Evolutionary conservation across 2,797 vertebrate genomes (phyloP).

Genomic region (Thaleichthys pacificus): DNA sequence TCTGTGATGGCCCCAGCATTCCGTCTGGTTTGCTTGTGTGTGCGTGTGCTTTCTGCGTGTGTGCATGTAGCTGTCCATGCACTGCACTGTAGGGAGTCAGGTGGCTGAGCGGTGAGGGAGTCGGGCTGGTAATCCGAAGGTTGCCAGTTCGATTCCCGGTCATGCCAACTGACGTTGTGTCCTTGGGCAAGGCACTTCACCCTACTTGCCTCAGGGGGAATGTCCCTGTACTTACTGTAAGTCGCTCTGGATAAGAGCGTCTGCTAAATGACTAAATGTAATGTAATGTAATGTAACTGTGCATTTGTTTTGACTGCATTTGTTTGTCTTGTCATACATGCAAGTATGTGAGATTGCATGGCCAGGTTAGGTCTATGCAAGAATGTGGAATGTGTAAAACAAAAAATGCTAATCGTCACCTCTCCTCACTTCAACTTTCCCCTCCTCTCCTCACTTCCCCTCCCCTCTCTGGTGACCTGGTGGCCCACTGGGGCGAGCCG

Average conservation of each 20-base stretch:
- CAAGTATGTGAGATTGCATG: slow-evolving; percentile 31
- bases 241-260: no score
- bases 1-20: background rate
- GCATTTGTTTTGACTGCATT: background rate
- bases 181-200: no score
- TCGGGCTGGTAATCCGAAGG: no score
- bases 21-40: background rate
- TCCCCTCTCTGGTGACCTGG: slow-evolving; percentile 73
- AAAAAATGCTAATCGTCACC: slow-evolving; percentile 31
- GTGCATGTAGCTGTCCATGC: background rate
- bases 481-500: slow-evolving; percentile 66
- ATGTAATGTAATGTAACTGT: no score
- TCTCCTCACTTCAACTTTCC: slow-evolving; percentile 43
- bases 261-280: no score
- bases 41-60: background rate
- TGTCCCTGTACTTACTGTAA: no score
- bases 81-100: no score
- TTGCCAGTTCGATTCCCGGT: no score
- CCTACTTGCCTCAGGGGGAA: no score
- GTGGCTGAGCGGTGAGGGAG: no score
- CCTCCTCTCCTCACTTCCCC: slow-evolving; percentile 34
- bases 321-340: background rate
- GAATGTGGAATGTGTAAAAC: no score
- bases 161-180: no score
- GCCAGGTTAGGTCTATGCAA: slow-evolving; percentile 5